Base-by-base conservation (phyloP, 2,888 invertebrate species). In the Pyrrhia umbra region DNA sequence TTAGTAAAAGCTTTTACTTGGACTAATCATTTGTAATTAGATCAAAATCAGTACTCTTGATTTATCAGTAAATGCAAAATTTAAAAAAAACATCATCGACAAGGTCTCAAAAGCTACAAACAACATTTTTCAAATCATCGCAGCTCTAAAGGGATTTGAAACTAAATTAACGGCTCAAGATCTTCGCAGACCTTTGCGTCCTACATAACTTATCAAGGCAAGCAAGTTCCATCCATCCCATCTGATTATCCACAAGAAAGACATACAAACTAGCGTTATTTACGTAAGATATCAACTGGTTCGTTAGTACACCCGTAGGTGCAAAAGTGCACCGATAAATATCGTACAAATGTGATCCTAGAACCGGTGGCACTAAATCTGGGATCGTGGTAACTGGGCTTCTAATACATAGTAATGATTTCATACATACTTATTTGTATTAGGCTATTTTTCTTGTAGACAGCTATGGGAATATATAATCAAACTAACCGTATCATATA, bases 271-370 rank as follows among this genome's bases (percentile, higher is more conserved):
- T 57, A 68, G 68, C 56, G 70, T 67, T 80, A 79, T 74, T 78
- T 81, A 72, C 78, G 75, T 67, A 58, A 81, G 78, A 81, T 70
- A 80, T 81, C 76, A 76, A 79, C 80, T 68, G 70, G 79, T 86
- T 88, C 87, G 87, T 88, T 88, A 88, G 84, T 75, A 75, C 79
- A 79, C 81, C 68, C 62, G 61, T 56, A 81, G 85, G 85, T 86
- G 82, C 81, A 80, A 82, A 82, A 82, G 81, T 84, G 84, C 84
- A 76, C 75, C 83, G 76, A 87, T 88, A 88, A 85, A 89, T 88
- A 84, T 81, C 70, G 40, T 50, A 72, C 66, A 79, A 76, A 81
- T 76, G 77, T 85, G 84, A 85, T 85, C 84, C 81, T 81, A 80
- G 72, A 68, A 80, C 79, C 70, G 52, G 60, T 25, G 68, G 80